Base-by-base conservation (phyloP, 2,113 vertebrate species). In the Eolophus roseicapilla region DNA sequence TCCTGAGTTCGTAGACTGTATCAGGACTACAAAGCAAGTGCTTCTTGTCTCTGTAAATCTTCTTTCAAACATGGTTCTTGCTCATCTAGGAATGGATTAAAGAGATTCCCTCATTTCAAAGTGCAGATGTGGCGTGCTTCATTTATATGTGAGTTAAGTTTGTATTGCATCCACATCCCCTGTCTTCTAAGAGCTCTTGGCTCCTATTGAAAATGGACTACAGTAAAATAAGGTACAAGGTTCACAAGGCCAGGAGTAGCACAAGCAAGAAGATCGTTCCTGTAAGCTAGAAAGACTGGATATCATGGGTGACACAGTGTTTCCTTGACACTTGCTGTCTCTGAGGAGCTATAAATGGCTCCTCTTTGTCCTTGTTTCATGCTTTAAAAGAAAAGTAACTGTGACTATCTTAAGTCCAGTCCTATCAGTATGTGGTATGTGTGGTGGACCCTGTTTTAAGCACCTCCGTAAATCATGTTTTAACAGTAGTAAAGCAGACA, bases 201-300 rank as follows among this genome's bases (percentile, higher is more conserved):
- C 12, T 90, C 17, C 35, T 80, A 24, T 33, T 65, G 47, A 88
- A 68, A 5, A 16, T 65, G 47, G 27, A 46, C 18, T 15, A 24
- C 20, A 24, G 9, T 27, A 64, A 73, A 73, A 41, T 18, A 49
- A 89, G 6, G 8, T 25, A 33, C 7, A 29, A 46, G 5, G 6
- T 71, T 82, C 31, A 78, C 15, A 78, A 75, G 27, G 8, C 8
- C 39, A 60, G 29, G 19, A 44, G 31, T 11, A 78, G 7, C 39
- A 70, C 55, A 53, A 71, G 11, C 13, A 39, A 55, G 39, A 18
- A 64, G 13, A 11, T 27, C 0, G 0, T 33, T 23, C 73, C 41
- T 0, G 0, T 71, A 59, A 52, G 3, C 23, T 12, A 70, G 24
- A 41, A 15, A 73, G 49, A 27, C 21, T 29, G 7, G 8, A 31